A percentile compares a stretch with the other conserved stretches of the same genome.
These are phyloP conservation scores for Oedothorax gibbosus DNA, from an alignment of 1,140 invertebrate genomes.

Conservation along the genomic window DNA sequence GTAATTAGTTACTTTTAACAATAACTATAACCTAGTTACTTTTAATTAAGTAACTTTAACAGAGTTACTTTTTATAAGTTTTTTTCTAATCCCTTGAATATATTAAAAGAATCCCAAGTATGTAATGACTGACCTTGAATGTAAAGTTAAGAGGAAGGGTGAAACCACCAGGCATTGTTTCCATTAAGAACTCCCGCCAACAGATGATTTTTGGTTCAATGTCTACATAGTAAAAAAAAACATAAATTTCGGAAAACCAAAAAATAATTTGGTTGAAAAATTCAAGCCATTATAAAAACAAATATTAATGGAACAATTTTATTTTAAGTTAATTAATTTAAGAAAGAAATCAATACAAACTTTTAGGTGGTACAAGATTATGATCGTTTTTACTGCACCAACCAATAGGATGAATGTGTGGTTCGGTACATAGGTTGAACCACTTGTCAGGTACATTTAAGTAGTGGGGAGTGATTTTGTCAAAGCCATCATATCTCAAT, in stretches of 20 bases:
- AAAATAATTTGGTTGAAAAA: not conserved
- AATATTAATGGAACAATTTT: not conserved
- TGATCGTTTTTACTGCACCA: slow-evolving; percentile 96
- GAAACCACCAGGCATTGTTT: slow-evolving; percentile 87
- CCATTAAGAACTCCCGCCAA: slow-evolving; percentile 94
- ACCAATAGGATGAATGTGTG: slow-evolving; percentile 89
- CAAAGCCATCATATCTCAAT: slow-evolving; percentile 93
- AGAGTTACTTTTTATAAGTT: too few species aligned
- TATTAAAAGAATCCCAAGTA: not conserved
- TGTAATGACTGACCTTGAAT: slow-evolving; percentile 76
- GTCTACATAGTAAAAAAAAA: slow-evolving; percentile 63
- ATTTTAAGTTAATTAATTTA: not conserved
- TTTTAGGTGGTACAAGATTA: slow-evolving; percentile 92
- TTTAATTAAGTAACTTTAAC: too few species aligned
- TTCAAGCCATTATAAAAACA: not conserved
- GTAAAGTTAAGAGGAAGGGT: slow-evolving; percentile 95
- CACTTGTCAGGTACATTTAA: slow-evolving; percentile 92
- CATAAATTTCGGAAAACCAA: not conserved
- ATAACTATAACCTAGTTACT: too few species aligned
- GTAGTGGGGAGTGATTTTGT: slow-evolving; percentile 68
- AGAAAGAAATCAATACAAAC: slow-evolving; percentile 69
- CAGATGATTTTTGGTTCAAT: slow-evolving; percentile 89
- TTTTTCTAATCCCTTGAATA: not conserved
- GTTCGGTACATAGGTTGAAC: slow-evolving; percentile 90
- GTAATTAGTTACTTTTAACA: too few species aligned